Conservation (phyloP, 2,797 vertebrate species). For the Lemur catta region DNA sequence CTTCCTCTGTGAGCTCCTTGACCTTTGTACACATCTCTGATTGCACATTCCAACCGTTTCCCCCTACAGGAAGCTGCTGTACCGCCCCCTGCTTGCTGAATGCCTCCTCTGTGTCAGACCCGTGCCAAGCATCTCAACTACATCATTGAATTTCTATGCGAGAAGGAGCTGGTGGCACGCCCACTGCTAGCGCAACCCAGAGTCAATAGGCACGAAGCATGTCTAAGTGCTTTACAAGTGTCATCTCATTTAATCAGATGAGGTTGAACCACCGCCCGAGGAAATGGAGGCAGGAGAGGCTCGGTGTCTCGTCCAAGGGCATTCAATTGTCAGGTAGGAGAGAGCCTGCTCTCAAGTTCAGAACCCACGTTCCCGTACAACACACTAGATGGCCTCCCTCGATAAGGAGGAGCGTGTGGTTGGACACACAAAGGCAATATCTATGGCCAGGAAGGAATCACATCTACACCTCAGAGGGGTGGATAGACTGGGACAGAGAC, state of each 20-base stretch:
- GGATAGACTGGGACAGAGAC: not conserved
- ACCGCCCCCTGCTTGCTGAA: not conserved
- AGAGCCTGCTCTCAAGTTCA: not conserved
- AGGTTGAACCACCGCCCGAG: not conserved
- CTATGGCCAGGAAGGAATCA: not conserved
- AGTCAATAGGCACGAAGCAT: rapidly evolving
- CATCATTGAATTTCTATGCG: not conserved
- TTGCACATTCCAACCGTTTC: not conserved
- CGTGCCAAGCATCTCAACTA: not conserved
- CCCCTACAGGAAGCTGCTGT: not conserved
- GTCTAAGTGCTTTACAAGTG: not conserved
- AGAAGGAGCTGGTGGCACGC: not conserved
- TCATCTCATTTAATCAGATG: not conserved
- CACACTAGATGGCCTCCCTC: not conserved
- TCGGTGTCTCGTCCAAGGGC: not conserved
- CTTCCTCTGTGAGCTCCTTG: not conserved
- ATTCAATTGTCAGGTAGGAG: not conserved
- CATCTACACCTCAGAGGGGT: not conserved
- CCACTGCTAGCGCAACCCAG: not conserved
- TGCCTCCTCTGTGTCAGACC: not conserved
- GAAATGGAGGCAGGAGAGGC: not conserved
- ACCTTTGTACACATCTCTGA: not conserved
- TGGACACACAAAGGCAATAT: not conserved
- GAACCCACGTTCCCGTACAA: not conserved
- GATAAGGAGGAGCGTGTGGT: not conserved